A percentile compares a stretch with the other conserved stretches of the same genome.
Conservation (phyloP, 2,113 vertebrate species). For the Struthidea cinerea region DNA sequence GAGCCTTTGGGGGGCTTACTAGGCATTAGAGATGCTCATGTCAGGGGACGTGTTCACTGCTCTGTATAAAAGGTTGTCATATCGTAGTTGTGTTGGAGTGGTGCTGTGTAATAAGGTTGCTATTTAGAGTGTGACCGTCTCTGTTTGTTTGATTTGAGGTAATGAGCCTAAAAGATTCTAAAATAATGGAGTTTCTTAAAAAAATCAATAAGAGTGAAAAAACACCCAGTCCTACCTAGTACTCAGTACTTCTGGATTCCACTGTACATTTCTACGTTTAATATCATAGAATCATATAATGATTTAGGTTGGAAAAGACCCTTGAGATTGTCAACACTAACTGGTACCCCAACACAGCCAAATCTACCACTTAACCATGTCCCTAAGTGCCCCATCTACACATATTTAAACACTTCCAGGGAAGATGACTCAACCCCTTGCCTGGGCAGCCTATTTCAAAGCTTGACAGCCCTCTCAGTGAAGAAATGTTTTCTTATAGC, state of each 20-base stretch:
- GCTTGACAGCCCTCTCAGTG: background rate
- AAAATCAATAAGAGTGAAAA: background rate
- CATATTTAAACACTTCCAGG: background rate
- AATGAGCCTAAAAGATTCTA: background rate
- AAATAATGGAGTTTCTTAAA: background rate
- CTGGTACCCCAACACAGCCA: fast-evolving
- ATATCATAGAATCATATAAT: background rate
- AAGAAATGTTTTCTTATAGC: background rate
- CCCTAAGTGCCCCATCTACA: background rate
- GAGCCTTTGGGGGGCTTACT: background rate
- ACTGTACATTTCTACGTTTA: background rate
- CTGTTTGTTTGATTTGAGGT: background rate
- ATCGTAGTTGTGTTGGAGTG: fast-evolving
- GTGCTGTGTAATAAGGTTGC: background rate
- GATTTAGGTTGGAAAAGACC: background rate
- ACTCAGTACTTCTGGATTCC: background rate
- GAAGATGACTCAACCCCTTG: background rate
- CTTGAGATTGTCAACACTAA: background rate
- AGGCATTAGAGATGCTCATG: background rate
- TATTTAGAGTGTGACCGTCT: background rate
- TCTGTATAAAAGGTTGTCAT: background rate
- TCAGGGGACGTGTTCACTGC: background rate
- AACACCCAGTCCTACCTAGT: background rate
- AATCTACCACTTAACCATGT: background rate
- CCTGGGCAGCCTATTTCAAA: background rate